Conservation (phyloP, 2,888 invertebrate genomes). For the Sinelater perroti region DNA sequence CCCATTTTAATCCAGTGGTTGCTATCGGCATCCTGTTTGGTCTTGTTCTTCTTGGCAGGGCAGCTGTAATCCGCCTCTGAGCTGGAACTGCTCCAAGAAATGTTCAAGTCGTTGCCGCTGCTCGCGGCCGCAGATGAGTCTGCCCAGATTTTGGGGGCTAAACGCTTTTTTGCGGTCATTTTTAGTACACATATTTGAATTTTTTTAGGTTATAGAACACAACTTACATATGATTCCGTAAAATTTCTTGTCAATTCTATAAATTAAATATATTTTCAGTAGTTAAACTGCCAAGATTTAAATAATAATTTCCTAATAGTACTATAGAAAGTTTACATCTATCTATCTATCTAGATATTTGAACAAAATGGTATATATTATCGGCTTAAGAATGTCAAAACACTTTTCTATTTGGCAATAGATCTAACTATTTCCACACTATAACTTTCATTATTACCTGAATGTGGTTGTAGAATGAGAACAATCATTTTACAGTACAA, state of each 20-base stretch:
- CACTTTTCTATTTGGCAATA: too few relatives aligned
- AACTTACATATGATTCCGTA: not conserved
- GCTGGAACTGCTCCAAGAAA: slow-evolving; percentile 47
- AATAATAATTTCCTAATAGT: too few relatives aligned
- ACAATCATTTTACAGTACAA: too few relatives aligned
- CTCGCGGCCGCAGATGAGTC: slow-evolving; percentile 8
- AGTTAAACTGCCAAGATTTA: not conserved
- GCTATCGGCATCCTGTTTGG: not conserved
- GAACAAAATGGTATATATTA: too few relatives aligned
- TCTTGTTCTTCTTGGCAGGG: not conserved
- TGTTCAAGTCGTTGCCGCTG: slow-evolving; percentile 31
- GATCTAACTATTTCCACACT: too few relatives aligned
- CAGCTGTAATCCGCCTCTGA: slow-evolving; percentile 38
- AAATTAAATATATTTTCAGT: not conserved
- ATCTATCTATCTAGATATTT: too few relatives aligned
- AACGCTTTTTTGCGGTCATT: slow-evolving; percentile 41
- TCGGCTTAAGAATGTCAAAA: too few relatives aligned
- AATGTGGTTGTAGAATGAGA: too few relatives aligned
- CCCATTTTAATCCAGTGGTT: not conserved
- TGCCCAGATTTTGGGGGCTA: slow-evolving; percentile 32
- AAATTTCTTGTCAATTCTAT: not conserved
- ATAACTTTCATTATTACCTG: too few relatives aligned
- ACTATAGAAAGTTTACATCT: too few relatives aligned
- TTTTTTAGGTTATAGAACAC: not conserved
- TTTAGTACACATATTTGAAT: too few relatives aligned